Percentiles rank a stretch among this genome's conserved stretches.
phyloP scores from a whole-genome alignment of 2,797 vertebrate genomes.

The Pseudopleuronectes americanus region DNA sequence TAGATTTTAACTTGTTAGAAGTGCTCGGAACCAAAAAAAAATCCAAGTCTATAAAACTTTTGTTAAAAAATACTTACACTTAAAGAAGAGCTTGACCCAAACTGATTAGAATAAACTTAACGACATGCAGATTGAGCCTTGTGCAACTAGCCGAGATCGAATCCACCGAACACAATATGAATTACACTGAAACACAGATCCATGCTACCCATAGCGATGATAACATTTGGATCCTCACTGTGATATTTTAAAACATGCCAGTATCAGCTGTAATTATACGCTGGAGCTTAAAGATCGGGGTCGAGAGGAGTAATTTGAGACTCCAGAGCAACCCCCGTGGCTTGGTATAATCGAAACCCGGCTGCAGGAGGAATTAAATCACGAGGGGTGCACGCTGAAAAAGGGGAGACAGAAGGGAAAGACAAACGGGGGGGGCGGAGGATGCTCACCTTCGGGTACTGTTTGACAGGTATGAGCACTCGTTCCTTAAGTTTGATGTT shows the following conservation, averaged over 20 bases:
- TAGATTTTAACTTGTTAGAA: constrained; percentile 14
- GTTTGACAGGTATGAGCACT: constrained; percentile 96
- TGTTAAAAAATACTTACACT: not conserved
- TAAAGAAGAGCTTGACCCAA: not conserved
- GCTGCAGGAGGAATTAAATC: constrained; percentile 65
- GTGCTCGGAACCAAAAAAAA: not conserved
- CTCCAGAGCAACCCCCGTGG: constrained; percentile 57
- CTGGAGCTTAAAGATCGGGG: constrained; percentile 56
- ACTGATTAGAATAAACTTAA: constrained; percentile 10
- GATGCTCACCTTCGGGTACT: constrained; percentile 94
- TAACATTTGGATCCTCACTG: constrained; percentile 54
- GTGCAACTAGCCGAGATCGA: not conserved
- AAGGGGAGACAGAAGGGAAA: not conserved
- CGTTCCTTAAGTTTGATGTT: constrained; percentile 98
- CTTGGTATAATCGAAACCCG: constrained; percentile 68
- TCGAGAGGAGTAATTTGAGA: constrained; percentile 62
- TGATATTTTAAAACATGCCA: constrained; percentile 43
- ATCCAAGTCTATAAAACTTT: not conserved
- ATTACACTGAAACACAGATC: not conserved
- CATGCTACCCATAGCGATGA: constrained; percentile 4
- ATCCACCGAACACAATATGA: not conserved
- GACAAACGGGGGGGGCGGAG: not conserved
- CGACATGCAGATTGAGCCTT: constrained; percentile 8
- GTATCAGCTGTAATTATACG: constrained; percentile 59
- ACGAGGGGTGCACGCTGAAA: constrained; percentile 13